Base-by-base conservation (phyloP, 2,113 vertebrate species). In the Leptocoma aspasia region DNA sequence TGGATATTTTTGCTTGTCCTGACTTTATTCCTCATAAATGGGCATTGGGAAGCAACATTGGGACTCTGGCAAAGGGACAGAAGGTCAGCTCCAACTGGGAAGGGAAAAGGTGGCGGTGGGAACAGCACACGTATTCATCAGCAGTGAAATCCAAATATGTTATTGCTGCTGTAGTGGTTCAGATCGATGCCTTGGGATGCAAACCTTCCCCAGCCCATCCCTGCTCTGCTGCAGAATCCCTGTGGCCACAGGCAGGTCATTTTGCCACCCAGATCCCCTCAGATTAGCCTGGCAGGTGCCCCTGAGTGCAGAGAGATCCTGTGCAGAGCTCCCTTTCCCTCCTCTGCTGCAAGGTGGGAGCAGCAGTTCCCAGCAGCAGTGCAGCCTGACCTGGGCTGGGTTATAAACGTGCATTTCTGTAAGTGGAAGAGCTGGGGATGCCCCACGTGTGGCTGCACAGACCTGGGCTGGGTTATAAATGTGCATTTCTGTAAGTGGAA, bases 131-230 rank as follows among this genome's bases (percentile, higher is more conserved):
- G 9, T 13, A 6, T 3, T 31, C 61, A 14, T 3, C 0, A 28
- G 53, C 68, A 56, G 6, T 1, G 54, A 73, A 37, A 86, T 8
- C 65, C 13, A 47, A 39, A 9, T 1, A 0, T 0, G 12, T 9
- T 7, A 4, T 7, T 86, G 15, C 86, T 79, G 66, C 21, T 37
- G 19, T 0, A 8, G 23, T 0, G 10, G 47, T 4, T 49, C 66
- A 47, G 41, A 31, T 21, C 6, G 3, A 10, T 2, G 37, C 11
- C 33, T 22, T 11, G 60, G 56, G 57, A 12, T 30, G 30, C 42
- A 17, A 69, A 30, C 20, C 31, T 41, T 23, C 31, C 33, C 18
- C 1, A 15, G 3, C 0, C 31, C 3, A 22, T 4, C 65, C 53
- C 28, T 1, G 1, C 31, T 7, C 54, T 16, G 60, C 75, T 42